Conservation (phyloP, 2,113 vertebrate species). For the Ictalurus punctatus region DNA sequence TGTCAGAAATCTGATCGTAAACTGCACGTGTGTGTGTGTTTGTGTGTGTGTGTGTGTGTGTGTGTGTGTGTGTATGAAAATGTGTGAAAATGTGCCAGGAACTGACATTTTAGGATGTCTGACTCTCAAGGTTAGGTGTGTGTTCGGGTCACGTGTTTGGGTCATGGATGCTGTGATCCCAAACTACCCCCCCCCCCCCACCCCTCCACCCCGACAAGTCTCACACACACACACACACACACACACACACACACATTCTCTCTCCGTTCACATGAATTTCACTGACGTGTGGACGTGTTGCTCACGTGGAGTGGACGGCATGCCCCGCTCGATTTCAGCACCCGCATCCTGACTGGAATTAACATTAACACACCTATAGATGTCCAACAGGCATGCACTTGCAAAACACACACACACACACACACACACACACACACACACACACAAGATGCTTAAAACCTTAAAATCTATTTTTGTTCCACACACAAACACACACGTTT, state of each 20-base stretch:
- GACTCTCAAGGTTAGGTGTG: not conserved
- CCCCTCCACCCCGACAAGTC: not conserved
- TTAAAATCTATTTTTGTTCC: too few species aligned
- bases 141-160: slow-evolving; percentile 39
- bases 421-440: slow-evolving; percentile 12
- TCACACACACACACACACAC: not conserved
- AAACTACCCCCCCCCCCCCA: not conserved
- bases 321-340: not conserved
- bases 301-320: not conserved
- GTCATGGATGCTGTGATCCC: slow-evolving; percentile 54
- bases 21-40: not conserved
- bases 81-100: not conserved
- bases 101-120: not conserved
- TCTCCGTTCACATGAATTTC: not conserved
- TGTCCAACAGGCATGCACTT: not conserved
- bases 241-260: not conserved
- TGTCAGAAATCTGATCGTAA: not conserved
- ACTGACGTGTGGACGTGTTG: not conserved
- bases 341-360: not conserved
- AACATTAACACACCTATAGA: not conserved
- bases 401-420: not conserved
- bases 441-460: not conserved
- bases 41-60: not conserved
- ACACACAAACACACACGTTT: slow-evolving; percentile 11
- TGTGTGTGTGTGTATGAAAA: not conserved